Base-by-base conservation (phyloP, 2,888 invertebrate species). In the Pinctada fucata region DNA sequence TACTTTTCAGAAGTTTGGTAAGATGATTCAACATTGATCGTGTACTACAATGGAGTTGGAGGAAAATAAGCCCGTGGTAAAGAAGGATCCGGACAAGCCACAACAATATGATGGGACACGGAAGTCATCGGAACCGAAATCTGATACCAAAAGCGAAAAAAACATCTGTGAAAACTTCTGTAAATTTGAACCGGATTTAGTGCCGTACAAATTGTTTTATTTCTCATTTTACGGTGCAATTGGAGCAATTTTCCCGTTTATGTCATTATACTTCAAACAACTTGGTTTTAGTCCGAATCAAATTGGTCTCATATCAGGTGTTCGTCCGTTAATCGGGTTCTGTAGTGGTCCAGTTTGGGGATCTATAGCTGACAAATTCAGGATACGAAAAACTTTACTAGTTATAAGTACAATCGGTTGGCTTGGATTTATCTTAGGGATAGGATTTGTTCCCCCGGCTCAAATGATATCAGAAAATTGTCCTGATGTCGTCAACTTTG, bases 181-280 rank as follows among this genome's bases (percentile, higher is more conserved):
- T 58, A 81, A 72, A 48, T 65, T 83, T n/a, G 82, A 86, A 51
- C 63, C 68, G 45, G 67, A 75, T 45, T 76, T 85, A 45, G 45
- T 85, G 13, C 83, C 83, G 45, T 86, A 82, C 52, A 85, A 86
- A 72, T 58, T 81, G 2, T 86, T 83, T 77, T 86, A 82, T 76
- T 84, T 86, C 76, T 83, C 82, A 31, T 85, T 86, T 69, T 78
- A 73, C 50, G 86, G 83, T 48, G 84, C 84, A 31, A 82, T 85
- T 13, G 86, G 86, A 10, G 77, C 81, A 8, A 83, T 86, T 45
- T 86, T 84, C 52, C 84, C 86, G 2, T 86, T 83, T 72, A 75
- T 86, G 47, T 84, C 84, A 10, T 66, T 86, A 2, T 86, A 84
- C 76, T 84, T 80, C 66, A 86, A 86, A 81, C 86, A 86, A 68